phyloP scores from a whole-genome alignment of 2,888 invertebrate genomes.

The Endomychus coccineus region DNA sequence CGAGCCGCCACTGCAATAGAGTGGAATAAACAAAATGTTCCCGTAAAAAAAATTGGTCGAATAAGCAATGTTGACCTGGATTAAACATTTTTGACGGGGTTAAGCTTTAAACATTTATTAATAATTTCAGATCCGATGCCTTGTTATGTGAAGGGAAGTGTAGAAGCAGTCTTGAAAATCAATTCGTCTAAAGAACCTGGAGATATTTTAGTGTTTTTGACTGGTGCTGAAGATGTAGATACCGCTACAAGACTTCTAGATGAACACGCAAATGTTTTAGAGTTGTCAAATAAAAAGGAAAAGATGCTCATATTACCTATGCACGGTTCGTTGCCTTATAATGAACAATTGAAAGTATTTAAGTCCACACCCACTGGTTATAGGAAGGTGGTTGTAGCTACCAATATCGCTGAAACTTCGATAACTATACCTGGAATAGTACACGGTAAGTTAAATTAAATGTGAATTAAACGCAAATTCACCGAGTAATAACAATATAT shows the following conservation, averaged over 20 bases:
- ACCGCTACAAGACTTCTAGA: constrained; percentile 60
- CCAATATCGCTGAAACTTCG: constrained; percentile 96
- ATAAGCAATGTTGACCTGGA: too few relatives aligned
- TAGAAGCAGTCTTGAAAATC: constrained; percentile 84
- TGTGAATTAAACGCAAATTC: too few relatives aligned
- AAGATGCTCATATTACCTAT: constrained; percentile 72
- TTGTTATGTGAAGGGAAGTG: constrained; percentile 79
- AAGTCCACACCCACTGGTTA: constrained; percentile 61
- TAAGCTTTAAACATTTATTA: too few relatives aligned
- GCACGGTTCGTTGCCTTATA: constrained; percentile 82
- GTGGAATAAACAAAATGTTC: too few relatives aligned
- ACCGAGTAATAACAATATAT: not conserved
- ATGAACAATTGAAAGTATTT: constrained; percentile 77
- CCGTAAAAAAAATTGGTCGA: too few relatives aligned
- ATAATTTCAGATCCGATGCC: constrained; percentile 77
- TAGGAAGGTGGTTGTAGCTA: constrained; percentile 86
- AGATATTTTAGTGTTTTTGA: constrained; percentile 87
- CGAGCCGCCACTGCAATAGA: too few relatives aligned
- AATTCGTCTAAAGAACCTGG: constrained; percentile 76
- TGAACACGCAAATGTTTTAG: constrained; percentile 53
- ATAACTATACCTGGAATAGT: constrained; percentile 90
- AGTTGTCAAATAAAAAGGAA: constrained; percentile 45
- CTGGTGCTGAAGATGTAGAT: constrained; percentile 91
- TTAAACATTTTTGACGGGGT: too few relatives aligned
- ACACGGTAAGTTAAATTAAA: constrained; percentile 60